A percentile compares a stretch with the other conserved stretches of the same genome.
phyloP scores from a whole-genome alignment of 2,888 invertebrate species.

The Yponomeuta malinellus region DNA sequence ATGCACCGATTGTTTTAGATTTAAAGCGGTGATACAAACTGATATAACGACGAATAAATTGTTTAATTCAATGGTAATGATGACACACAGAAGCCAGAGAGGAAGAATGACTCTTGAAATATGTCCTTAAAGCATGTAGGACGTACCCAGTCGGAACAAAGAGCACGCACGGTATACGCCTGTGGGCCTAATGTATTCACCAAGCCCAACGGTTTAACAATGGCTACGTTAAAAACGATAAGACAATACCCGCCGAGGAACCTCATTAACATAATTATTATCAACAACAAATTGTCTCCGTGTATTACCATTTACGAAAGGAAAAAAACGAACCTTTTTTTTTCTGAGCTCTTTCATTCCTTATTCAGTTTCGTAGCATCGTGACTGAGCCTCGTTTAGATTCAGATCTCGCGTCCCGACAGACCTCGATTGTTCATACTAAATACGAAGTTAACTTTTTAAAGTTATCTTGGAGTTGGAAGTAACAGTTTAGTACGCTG shows the following conservation, averaged over 20 bases:
- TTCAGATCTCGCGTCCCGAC: slow-evolving; percentile 53
- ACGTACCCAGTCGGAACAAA: background rate
- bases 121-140: background rate
- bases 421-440: slow-evolving; percentile 58
- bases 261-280: slow-evolving; percentile 13
- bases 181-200: slow-evolving; percentile 11
- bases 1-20: background rate
- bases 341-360: slow-evolving; percentile 6
- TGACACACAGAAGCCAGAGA: background rate
- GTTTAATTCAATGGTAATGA: background rate
- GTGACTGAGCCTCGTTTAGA: slow-evolving; percentile 67
- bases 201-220: slow-evolving; percentile 8
- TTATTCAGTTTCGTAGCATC: slow-evolving; percentile 31
- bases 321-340: slow-evolving; percentile 3
- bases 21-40: background rate
- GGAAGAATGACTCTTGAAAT: background rate
- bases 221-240: slow-evolving; percentile 9
- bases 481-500: slow-evolving; percentile 29
- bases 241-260: slow-evolving; percentile 8
- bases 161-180: background rate
- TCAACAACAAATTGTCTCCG: slow-evolving; percentile 12
- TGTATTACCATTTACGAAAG: background rate
- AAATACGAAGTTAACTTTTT: slow-evolving; percentile 31
- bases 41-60: background rate
- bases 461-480: slow-evolving; percentile 24